A percentile compares a stretch with the other conserved stretches of the same genome.
phyloP scores from a whole-genome alignment of 2,113 vertebrate species.

The Saimiri boliviensis region DNA sequence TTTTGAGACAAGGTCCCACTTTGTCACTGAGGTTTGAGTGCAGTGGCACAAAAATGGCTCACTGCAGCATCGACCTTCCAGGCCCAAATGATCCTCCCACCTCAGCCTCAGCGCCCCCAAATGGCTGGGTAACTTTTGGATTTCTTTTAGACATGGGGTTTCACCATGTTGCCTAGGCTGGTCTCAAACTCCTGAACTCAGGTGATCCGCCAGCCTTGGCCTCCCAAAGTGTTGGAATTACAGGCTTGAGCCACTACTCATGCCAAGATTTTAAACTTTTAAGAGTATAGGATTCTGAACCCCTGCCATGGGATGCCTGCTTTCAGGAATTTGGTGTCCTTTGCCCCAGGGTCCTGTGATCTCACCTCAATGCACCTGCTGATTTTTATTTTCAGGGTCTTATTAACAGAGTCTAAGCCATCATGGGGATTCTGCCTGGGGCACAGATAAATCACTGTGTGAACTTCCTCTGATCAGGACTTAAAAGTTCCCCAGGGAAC shows the following conservation, averaged over 20 bases:
- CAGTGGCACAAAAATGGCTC: too few species aligned
- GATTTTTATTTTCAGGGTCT: slow-evolving; percentile 36
- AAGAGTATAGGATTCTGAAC: background rate
- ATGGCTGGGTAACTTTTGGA: too few species aligned
- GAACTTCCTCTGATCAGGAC: background rate
- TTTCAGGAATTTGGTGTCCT: background rate
- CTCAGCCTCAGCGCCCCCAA: background rate
- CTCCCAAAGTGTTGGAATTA: too few species aligned
- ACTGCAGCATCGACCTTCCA: background rate
- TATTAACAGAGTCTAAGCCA: background rate
- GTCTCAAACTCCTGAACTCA: too few species aligned
- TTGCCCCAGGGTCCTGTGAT: background rate
- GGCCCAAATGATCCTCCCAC: background rate
- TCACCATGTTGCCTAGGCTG: too few species aligned
- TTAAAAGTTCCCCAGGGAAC: background rate
- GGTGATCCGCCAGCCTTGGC: too few species aligned
- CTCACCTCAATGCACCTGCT: background rate
- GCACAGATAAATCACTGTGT: background rate
- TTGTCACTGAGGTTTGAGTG: too few species aligned
- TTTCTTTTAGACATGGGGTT: too few species aligned
- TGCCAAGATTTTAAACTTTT: background rate
- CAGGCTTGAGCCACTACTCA: too few species aligned
- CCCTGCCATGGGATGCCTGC: fast-evolving
- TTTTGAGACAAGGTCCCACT: too few species aligned
- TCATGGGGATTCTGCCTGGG: background rate